Percentiles rank a stretch among this genome's conserved stretches.
These are phyloP conservation scores for Sycophila sp. DNA, from an alignment of 1,140 invertebrate species.

Conservation along the genomic window DNA sequence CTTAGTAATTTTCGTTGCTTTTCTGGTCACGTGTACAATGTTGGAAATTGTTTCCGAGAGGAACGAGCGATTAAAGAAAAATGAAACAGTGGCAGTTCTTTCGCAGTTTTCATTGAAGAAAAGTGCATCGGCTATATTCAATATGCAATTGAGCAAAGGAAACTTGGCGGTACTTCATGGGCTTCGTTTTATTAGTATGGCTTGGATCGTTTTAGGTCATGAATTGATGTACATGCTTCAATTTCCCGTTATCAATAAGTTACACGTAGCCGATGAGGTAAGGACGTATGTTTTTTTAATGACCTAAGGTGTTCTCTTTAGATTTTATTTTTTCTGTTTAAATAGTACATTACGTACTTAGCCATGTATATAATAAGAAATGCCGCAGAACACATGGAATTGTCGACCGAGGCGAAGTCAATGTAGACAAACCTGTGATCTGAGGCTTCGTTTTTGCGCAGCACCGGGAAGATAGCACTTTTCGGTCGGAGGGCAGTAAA, in stretches of 20 bases:
- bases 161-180: slow-evolving; percentile 8
- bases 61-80: background rate
- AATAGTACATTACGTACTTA: no score
- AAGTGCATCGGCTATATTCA: background rate
- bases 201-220: slow-evolving; percentile 5
- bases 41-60: background rate
- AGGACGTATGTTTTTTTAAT: no score
- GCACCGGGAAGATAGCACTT: no score
- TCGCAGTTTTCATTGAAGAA: background rate
- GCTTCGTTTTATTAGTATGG: background rate
- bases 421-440: no score
- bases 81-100: background rate
- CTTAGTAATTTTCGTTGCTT: background rate
- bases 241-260: background rate
- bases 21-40: background rate
- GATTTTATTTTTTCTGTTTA: no score
- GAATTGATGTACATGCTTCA: background rate
- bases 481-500: no score
- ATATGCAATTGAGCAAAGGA: background rate
- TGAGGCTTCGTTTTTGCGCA: no score
- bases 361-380: no score
- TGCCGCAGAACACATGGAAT: no score
- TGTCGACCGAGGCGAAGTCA: no score
- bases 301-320: no score
- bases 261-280: no score